phyloP scores from a whole-genome alignment of 2,797 vertebrate species.

The Rachycentron canadum region DNA sequence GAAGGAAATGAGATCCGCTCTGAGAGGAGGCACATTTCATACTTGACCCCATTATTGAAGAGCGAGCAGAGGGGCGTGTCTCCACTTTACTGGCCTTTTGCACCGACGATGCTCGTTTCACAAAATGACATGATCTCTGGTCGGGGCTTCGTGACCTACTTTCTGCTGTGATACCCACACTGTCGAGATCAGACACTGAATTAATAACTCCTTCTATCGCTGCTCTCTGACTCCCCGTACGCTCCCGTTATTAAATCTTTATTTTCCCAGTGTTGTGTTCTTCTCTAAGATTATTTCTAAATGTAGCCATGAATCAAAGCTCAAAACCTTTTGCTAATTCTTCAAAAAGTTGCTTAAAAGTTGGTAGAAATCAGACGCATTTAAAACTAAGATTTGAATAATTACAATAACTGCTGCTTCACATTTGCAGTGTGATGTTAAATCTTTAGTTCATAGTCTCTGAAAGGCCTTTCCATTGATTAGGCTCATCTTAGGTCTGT shows the following conservation, averaged over 20 bases:
- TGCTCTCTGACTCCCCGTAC: neutral
- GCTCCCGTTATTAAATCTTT: constrained; percentile 21
- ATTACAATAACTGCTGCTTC: neutral
- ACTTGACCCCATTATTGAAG: constrained; percentile 64
- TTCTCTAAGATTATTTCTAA: constrained; percentile 13
- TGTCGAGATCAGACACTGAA: constrained; percentile 45
- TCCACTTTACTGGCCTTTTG: constrained; percentile 54
- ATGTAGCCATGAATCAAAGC: neutral
- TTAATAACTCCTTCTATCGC: constrained; percentile 43
- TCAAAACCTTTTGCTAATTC: neutral
- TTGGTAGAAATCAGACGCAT: neutral
- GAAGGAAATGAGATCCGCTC: constrained; percentile 56
- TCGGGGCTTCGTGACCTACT: constrained; percentile 44
- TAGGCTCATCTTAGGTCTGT: neutral
- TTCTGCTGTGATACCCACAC: constrained; percentile 41
- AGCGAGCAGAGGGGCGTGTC: constrained; percentile 45
- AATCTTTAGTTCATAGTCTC: neutral
- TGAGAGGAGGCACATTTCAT: constrained; percentile 57
- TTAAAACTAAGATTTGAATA: neutral
- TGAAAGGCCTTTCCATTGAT: neutral
- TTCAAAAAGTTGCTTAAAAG: neutral
- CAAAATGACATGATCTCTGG: constrained; percentile 43
- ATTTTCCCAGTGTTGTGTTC: neutral
- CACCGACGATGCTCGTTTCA: constrained; percentile 42
- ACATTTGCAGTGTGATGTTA: neutral